These are phyloP conservation scores for Unio delphinus DNA, from an alignment of 2,888 invertebrate species.

Conservation along the genomic window DNA sequence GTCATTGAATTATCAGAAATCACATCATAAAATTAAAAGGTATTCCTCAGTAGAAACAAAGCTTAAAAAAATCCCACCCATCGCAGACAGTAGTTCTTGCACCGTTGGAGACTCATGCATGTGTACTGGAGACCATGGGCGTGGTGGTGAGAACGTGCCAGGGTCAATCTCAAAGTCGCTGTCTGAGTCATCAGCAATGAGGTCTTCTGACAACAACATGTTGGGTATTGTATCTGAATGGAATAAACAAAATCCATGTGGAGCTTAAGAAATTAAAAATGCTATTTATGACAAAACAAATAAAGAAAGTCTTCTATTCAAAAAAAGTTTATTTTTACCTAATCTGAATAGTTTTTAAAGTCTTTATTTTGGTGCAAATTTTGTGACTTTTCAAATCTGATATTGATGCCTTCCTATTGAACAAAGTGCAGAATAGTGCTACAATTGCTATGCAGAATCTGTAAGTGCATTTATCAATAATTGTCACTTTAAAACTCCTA, in stretches of 20 bases:
- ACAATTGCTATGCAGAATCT: too few species aligned
- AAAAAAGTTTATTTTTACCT: too few species aligned
- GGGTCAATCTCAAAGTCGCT: conserved; percentile 69
- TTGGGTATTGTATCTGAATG: conserved; percentile 46
- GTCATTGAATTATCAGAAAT: neutral
- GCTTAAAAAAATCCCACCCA: conserved; percentile 19
- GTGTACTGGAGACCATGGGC: conserved; percentile 28
- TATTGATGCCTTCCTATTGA: too few species aligned
- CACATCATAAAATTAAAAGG: neutral
- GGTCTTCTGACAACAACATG: conserved; percentile 45
- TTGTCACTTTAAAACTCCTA: too few species aligned
- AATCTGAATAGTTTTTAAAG: too few species aligned
- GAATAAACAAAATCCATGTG: conserved; percentile 1
- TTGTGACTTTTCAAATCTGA: too few species aligned
- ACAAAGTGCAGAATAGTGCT: too few species aligned
- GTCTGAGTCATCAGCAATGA: conserved; percentile 41
- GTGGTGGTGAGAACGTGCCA: conserved; percentile 55
- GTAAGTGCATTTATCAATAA: too few species aligned
- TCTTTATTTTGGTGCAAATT: too few species aligned
- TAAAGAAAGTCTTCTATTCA: too few species aligned
- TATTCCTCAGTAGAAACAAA: neutral
- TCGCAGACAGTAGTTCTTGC: conserved; percentile 50
- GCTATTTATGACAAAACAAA: neutral
- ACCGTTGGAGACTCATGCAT: conserved; percentile 47
- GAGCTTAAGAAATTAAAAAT: neutral